Evolutionary conservation across 2,888 invertebrate species (phyloP).

Genomic region (Hypercompe scribonia): DNA sequence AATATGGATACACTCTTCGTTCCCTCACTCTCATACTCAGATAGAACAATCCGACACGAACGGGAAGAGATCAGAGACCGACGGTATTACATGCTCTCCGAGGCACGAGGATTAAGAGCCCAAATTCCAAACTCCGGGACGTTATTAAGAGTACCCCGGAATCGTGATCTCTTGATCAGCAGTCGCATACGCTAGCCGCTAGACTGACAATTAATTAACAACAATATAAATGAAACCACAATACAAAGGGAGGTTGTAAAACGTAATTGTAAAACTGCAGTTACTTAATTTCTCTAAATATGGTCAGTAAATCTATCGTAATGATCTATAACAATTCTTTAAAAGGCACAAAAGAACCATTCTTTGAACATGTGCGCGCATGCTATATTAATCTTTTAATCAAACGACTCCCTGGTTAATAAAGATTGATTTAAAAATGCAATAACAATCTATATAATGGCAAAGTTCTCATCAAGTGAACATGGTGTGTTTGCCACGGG

Average conservation of each 20-base stretch:
- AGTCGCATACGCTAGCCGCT: too few relatives aligned
- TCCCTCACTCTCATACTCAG: too few relatives aligned
- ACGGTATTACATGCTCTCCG: too few relatives aligned
- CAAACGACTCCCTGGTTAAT: constrained; percentile 1
- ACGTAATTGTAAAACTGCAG: background rate
- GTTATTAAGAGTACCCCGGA: too few relatives aligned
- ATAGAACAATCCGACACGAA: too few relatives aligned
- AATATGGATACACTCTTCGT: too few relatives aligned
- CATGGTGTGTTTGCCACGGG: too few relatives aligned
- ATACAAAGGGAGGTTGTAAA: background rate
- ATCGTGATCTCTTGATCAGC: too few relatives aligned
- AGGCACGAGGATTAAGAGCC: too few relatives aligned
- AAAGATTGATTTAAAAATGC: background rate
- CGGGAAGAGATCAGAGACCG: too few relatives aligned
- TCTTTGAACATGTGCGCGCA: background rate
- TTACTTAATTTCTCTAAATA: background rate
- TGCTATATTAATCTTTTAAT: constrained; percentile 1
- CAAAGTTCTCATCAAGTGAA: background rate
- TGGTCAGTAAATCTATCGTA: background rate
- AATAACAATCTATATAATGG: background rate
- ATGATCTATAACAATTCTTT: background rate
- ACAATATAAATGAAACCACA: background rate
- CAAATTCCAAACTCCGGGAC: too few relatives aligned
- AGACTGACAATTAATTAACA: too few relatives aligned
- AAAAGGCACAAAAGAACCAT: background rate